Percentiles rank a stretch among this genome's conserved stretches.
Conservation (phyloP, 2,888 invertebrate species). For the Nemoura dubitans region DNA sequence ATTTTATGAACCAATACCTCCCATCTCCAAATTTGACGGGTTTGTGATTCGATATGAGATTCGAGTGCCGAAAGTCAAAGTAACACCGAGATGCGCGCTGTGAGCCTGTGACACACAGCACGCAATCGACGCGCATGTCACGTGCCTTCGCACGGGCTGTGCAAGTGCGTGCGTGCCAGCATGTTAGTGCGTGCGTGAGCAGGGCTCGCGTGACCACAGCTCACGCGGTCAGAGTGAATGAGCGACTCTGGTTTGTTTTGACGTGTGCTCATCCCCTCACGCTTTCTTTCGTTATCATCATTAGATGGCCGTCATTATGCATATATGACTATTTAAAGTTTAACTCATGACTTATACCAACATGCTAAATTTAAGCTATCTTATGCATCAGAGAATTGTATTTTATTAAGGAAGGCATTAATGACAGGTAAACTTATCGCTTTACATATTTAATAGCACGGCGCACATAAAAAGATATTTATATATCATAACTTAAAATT, state of each 20-base stretch:
- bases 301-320: background rate
- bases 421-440: background rate
- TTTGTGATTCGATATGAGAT: too few species aligned
- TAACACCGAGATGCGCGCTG: background rate
- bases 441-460: background rate
- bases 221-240: conserved; percentile 30
- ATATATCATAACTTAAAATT: background rate
- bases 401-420: background rate
- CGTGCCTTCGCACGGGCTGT: background rate
- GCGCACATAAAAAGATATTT: background rate
- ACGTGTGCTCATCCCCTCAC: conserved; percentile 14
- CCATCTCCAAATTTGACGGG: too few species aligned
- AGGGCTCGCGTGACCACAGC: background rate
- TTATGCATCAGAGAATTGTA: background rate
- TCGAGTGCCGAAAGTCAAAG: too few species aligned
- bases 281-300: background rate
- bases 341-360: background rate
- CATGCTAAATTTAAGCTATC: background rate
- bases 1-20: too few species aligned
- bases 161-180: conserved; percentile 9
- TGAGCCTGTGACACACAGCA: background rate
- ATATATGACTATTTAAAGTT: background rate
- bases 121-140: background rate
- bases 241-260: conserved; percentile 32
- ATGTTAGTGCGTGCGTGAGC: background rate